Conservation (phyloP, 2,113 vertebrate species). For the Parus major region DNA sequence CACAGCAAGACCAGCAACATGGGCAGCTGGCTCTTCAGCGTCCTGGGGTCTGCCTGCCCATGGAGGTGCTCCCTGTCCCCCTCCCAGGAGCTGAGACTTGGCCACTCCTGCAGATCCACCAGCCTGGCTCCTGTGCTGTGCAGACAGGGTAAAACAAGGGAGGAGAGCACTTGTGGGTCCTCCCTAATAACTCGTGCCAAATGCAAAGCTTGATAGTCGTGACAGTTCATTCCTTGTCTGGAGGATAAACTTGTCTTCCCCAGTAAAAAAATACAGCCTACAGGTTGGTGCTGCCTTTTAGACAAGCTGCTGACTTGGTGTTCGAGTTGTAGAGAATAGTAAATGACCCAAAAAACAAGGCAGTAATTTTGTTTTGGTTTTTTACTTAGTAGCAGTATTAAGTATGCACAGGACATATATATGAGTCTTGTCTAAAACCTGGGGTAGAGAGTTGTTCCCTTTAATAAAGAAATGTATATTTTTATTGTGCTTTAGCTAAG, state of each 20-base stretch:
- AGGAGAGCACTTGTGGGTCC: background rate
- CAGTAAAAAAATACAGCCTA: background rate
- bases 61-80: background rate
- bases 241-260: background rate
- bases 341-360: background rate
- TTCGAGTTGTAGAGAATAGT: background rate
- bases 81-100: background rate
- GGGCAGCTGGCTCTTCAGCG: background rate
- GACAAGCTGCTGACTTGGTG: background rate
- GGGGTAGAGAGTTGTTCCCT: background rate
- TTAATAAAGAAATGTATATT: background rate
- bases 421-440: background rate
- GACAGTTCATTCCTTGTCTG: background rate
- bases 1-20: accelerated
- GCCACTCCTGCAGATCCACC: background rate
- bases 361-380: background rate
- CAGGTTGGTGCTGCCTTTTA: background rate
- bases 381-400: background rate
- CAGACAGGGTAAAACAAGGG: background rate
- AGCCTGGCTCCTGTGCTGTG: background rate
- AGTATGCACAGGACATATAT: background rate
- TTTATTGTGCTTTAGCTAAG: background rate
- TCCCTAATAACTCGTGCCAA: background rate
- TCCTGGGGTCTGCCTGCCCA: background rate
- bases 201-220: background rate